phyloP scores from a whole-genome alignment of 2,888 invertebrate species.

The Drosophila kokeensis region DNA sequence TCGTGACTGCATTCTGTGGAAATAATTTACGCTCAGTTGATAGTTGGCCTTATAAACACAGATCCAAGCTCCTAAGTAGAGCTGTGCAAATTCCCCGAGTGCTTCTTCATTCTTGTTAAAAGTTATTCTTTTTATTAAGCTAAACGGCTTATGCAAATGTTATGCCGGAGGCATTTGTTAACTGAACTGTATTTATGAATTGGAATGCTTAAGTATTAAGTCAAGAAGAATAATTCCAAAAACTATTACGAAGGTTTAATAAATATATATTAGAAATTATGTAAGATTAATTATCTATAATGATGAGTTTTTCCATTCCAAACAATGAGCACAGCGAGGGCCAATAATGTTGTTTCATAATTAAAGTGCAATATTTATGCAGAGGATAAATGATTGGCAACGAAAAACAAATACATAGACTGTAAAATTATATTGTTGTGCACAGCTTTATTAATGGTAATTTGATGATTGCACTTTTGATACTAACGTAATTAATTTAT shows the following conservation, averaged over 20 bases:
- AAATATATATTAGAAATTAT: not conserved
- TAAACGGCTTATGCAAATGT: conserved; percentile 16
- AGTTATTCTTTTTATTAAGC: conserved; percentile 18
- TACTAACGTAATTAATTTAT: conserved; percentile 12
- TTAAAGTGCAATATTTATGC: not conserved
- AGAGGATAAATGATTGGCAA: not conserved
- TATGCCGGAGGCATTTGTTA: not conserved
- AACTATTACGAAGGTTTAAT: not conserved
- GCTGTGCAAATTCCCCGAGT: conserved; percentile 1
- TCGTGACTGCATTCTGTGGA: conserved; percentile 64
- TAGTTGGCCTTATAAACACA: conserved; percentile 33
- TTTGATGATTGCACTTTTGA: not conserved
- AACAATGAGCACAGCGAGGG: not conserved
- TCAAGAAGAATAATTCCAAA: not conserved
- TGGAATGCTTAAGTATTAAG: not conserved
- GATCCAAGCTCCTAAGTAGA: conserved; percentile 8
- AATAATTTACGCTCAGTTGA: conserved; percentile 66
- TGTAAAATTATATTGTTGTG: not conserved
- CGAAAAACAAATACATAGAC: not conserved
- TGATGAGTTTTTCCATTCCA: not conserved
- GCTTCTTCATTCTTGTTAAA: conserved; percentile 14
- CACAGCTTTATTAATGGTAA: not conserved
- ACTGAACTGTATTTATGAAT: not conserved
- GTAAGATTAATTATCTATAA: not conserved
- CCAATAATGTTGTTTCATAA: not conserved